Base-by-base conservation (phyloP, 2,797 vertebrate species). In the Centroberyx gerrardi region DNA sequence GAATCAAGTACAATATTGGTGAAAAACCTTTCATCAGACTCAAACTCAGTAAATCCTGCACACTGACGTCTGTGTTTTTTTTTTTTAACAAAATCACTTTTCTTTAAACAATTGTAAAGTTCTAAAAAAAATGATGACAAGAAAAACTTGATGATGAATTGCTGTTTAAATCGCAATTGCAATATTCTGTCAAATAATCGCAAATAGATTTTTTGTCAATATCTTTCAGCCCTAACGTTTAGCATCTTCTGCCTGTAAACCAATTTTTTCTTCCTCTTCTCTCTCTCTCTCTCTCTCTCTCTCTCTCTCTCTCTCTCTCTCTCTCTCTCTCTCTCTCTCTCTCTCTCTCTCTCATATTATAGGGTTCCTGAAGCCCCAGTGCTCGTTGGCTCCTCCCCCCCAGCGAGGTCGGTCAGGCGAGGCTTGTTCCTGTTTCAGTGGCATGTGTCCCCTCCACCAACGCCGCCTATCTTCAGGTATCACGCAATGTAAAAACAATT, bases 281-380 rank as follows among this genome's bases (percentile, higher is more conserved):
- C n/a, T 22, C 14, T 42, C 17, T 6, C 29, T 28, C 17, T 53
- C 49, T 27, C 18, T 62, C 1, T 72, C 0, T 58, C 49, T 76
- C 22, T 44, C 8, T 58, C 7, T 17, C 15, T 7, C 8, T 53
- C 44, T 51, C 7, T 55, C 22, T 22, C 22, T 22, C 22, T 22
- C 22, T 22, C 22, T 22, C 22, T 22, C 22, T 22, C 22, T 22
- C 22, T 22, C 22, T 22, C 22, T 22, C 15, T 28, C 31, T 33
- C 44, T 69, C 4, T 62, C 22, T 70, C 48, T 17, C 8, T 1
- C 1, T 86, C 48, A n/a, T n/a, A 13, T 74, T 63, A 0, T 86
- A 96, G 95, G 95, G 93, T 96, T 96, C 90, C 88, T 96, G 89
- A 96, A 96, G 90, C 95, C 95, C 91, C 95, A 96, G 95, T 96